These are phyloP conservation scores for Pygocentrus nattereri DNA, from an alignment of 2,797 vertebrate species.

Conservation along the genomic window DNA sequence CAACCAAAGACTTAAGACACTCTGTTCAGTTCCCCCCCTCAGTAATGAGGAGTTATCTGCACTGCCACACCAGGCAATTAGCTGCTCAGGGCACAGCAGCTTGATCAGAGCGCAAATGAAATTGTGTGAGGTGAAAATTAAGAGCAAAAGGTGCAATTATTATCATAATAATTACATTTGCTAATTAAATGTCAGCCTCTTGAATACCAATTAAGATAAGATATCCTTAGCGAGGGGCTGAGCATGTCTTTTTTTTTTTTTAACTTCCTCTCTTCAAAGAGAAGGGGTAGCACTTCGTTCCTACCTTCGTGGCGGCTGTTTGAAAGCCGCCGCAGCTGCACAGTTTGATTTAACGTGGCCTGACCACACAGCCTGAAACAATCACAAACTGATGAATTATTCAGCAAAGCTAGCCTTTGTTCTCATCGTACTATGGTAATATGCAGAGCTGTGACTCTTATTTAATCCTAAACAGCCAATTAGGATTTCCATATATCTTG, in stretches of 20 bases:
- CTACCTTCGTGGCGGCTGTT: background rate
- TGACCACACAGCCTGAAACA: slow-evolving; percentile 24
- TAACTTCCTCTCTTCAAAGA: background rate
- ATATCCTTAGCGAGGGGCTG: background rate
- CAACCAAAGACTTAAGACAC: slow-evolving; percentile 16
- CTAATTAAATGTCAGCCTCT: slow-evolving; percentile 47
- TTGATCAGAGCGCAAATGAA: slow-evolving; percentile 18
- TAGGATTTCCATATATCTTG: background rate
- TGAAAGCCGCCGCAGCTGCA: background rate
- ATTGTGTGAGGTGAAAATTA: slow-evolving; percentile 27
- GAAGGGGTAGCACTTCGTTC: background rate
- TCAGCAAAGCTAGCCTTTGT: background rate
- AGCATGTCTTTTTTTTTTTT: background rate
- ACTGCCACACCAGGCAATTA: slow-evolving; percentile 21
- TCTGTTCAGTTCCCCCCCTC: background rate
- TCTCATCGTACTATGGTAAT: background rate
- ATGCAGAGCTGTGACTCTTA: background rate
- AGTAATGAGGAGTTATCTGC: slow-evolving; percentile 35
- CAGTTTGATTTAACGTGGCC: slow-evolving; percentile 34
- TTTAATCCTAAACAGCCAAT: slow-evolving; percentile 6
- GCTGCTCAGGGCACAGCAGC: background rate
- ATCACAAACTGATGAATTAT: slow-evolving; percentile 36
- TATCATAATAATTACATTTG: slow-evolving; percentile 45
- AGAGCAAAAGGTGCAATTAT: slow-evolving; percentile 29
- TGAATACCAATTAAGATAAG: slow-evolving; percentile 43